These are phyloP conservation scores for Glossosoma conforme DNA, from an alignment of 1,140 invertebrate genomes.

Conservation along the genomic window DNA sequence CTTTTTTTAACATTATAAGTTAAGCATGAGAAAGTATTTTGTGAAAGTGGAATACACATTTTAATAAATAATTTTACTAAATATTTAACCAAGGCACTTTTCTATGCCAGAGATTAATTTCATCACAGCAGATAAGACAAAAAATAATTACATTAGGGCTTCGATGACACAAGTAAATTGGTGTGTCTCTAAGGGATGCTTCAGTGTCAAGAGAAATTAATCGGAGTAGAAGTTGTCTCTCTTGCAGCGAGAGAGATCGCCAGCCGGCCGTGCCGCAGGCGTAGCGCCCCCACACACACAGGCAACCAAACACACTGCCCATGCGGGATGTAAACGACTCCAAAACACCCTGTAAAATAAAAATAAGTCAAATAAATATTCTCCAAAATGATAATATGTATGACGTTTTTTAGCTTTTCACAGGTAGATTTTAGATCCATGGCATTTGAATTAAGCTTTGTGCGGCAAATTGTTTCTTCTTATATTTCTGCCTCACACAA, in stretches of 20 bases:
- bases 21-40: too few relatives aligned
- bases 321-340: slow-evolving; percentile 26
- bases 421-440: too few relatives aligned
- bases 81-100: not conserved
- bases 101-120: too few relatives aligned
- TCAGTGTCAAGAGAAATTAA: slow-evolving; percentile 59
- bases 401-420: too few relatives aligned
- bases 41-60: too few relatives aligned
- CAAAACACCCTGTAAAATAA: slow-evolving; percentile 21
- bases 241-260: slow-evolving; percentile 66
- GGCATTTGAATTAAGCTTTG: too few relatives aligned
- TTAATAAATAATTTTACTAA: too few relatives aligned
- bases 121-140: too few relatives aligned
- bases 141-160: slow-evolving; percentile 67
- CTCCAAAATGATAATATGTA: not conserved
- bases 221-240: slow-evolving; percentile 67
- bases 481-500: too few relatives aligned
- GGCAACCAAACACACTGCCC: slow-evolving; percentile 53
- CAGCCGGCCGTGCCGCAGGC: slow-evolving; percentile 75
- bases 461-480: too few relatives aligned
- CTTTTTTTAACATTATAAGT: too few relatives aligned
- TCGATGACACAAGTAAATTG: slow-evolving; percentile 75
- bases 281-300: slow-evolving; percentile 69
- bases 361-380: not conserved
- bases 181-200: slow-evolving; percentile 66